Base-by-base conservation (phyloP, 2,888 invertebrate species). In the Isotomurus palustris region DNA sequence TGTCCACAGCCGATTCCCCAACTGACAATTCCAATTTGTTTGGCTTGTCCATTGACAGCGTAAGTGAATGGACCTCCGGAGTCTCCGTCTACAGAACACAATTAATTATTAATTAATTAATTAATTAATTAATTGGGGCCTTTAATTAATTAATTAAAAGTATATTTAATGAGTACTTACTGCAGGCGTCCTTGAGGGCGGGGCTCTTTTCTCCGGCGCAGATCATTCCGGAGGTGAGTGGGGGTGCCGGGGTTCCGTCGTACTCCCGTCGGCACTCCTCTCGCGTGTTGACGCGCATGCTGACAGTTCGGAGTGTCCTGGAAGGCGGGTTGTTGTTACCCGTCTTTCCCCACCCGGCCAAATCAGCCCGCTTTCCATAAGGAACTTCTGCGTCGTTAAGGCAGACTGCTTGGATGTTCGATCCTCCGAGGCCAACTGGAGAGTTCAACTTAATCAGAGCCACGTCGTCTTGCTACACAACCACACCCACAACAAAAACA, bases 1-100 rank as follows among this genome's bases (percentile, higher is more conserved):
- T 91, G 90, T 53, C 91, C 91, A 74, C 91, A 91, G 35, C 91
- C 91, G 70, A 91, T 91, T 62, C 91, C 91, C 91, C 91, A 91
- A n/a, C 90, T 90, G 22, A 91, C 91, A 48, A 91, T 83, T 52
- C 91, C 91, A 22, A 88, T 85, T 77, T 91, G 91, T 0, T 83
- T 85, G 86, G 88, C 90, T 60, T 82, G 82, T 4, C 83, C 83
- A 35, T 82, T 14, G 14, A 10, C 14, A 8, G 32, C 5, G 19
- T 38, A 14, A 14, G 38, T 38, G 17, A 38, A 38, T 5, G 38
- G 38, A 17, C 38, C 38, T 17, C 38, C 38, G 14, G 19, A 14
- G n/a, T n/a, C n/a, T n/a, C n/a, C n/a, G n/a, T n/a, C n/a, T n/a
- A n/a, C n/a, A n/a, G n/a, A n/a, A n/a, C n/a, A n/a, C n/a, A n/a